Evolutionary conservation across 64 coral and sea anemone genomes (phyloP), one percentile per base, ranked within the genome.

Genomic region (Montipora sp.): DNA sequence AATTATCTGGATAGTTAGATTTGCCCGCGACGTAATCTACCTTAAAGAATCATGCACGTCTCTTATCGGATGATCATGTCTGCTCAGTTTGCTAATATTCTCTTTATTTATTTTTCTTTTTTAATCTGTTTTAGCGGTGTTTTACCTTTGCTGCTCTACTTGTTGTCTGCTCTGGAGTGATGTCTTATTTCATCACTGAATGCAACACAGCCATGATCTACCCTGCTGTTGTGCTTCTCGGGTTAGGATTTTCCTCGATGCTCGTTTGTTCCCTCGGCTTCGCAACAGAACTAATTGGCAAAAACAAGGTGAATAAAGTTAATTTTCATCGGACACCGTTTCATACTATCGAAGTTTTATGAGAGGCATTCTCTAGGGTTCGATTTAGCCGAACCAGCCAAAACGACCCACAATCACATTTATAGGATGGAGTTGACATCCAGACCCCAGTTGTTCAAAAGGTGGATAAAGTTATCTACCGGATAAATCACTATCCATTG

Each of bases 231-330:
- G 8, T 61, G 5, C 36, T 81, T 60, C 24, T 81, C 7, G 79
- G 79, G 6, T 43, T 81, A 61, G 51, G 79, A 13, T 59, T 81
- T 36, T 81, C 79, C 57, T 1, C 55, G 21, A 61, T 81, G 79
- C 22, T 81, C 43, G 79, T 81, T 3, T 60, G 36, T 81, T 22
- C 79, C 4, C 55, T 81, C 5, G 43, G 51, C 51, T 81, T 81
- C 9, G 79, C 20, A 36, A 51, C 79, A 44, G 51, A 81, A 15
- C 79, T 81, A n/a, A 63, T 81, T 81, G 79, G 55, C 10, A 53
- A 81, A 19, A 60, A 81, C 55, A 43, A 81, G 51, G 79, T 81
- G 21, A 81, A 21, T 59, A 1, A 20, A 9, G 19, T 51, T 19
- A 16, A 50, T 15, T 53, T 48, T 19, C 7, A 50, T 15, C 5